A percentile compares a stretch with the other conserved stretches of the same genome.
phyloP scores from a whole-genome alignment of 2,113 vertebrate species.

The Mesembrinibis cayennensis region DNA sequence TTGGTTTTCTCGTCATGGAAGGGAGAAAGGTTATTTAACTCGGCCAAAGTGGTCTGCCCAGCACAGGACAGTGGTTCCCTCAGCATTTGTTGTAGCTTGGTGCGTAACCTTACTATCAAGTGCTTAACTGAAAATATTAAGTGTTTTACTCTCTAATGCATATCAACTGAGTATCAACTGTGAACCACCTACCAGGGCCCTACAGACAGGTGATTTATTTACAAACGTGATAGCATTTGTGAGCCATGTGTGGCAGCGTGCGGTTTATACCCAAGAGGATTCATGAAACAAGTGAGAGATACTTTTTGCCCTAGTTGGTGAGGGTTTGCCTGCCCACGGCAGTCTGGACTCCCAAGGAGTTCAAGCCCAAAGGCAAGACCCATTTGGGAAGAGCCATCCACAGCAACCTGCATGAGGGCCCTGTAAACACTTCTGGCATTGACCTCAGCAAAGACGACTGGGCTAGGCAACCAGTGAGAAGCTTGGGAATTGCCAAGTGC shows the following conservation, averaged over 20 bases:
- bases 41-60: neutral
- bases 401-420: neutral
- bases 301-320: neutral
- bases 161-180: neutral
- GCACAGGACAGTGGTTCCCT: neutral
- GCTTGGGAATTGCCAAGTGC: neutral
- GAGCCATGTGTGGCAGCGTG: rapidly evolving
- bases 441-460: neutral
- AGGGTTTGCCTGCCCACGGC: neutral
- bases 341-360: neutral
- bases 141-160: neutral
- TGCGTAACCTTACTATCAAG: neutral
- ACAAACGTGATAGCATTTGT: neutral
- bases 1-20: neutral
- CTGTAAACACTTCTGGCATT: neutral
- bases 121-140: neutral
- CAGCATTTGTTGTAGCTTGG: neutral
- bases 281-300: neutral
- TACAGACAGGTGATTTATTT: neutral
- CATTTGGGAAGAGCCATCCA: neutral
- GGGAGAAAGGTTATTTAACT: neutral
- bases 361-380: neutral
- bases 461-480: neutral
- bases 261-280: neutral
- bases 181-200: neutral